Base-by-base conservation (phyloP, 1,140 invertebrate species). In the Atta texana region DNA sequence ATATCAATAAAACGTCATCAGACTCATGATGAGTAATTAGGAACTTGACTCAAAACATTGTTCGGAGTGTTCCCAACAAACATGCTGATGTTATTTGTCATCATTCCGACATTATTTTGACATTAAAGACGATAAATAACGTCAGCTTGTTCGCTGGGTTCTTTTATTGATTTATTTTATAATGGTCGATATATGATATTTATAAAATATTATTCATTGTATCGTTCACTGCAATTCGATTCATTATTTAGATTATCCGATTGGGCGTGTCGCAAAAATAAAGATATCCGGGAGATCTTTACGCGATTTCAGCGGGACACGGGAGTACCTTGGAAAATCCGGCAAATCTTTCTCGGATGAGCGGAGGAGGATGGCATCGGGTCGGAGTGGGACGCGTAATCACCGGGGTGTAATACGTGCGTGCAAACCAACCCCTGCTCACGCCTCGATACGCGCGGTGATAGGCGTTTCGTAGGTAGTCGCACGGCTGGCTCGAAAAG, bases 391-490 rank as follows among this genome's bases (percentile, higher is more conserved):
- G n/a, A 69, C 51, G 77, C 59, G 69, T 63, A 84, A 84, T 74
- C 80, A 75, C 14, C 55, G 69, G 24, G 69, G 69, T 84, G 69
- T 84, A 84, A 85, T 88, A 72, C 80, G 81, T 63, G 89, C 71
- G 86, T 81, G 71, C 64, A 74, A 77, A 77, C 75, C 69, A 53
- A 74, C 44, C 16, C 51, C 49, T 61, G 34, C 85, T 87, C 78
- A 85, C 85, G 78, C 77, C 77, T 90, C 87, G 85, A 72, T 90
- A 87, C 88, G 88, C 78, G 69, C 72, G 28, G 39, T 59, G 89
- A 91, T 91, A 88, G 87, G 68, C 85, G 57, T 90, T 91, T 84
- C 76, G 85, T 85, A 80, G 77, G 51, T 61, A 88, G 75, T 81
- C 74, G 55, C 85, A 80, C 21, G 78, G 63, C 74, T 89, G 84